Evolutionary conservation across 2,888 invertebrate species (phyloP).

Genomic region (Lysandra coridon): DNA sequence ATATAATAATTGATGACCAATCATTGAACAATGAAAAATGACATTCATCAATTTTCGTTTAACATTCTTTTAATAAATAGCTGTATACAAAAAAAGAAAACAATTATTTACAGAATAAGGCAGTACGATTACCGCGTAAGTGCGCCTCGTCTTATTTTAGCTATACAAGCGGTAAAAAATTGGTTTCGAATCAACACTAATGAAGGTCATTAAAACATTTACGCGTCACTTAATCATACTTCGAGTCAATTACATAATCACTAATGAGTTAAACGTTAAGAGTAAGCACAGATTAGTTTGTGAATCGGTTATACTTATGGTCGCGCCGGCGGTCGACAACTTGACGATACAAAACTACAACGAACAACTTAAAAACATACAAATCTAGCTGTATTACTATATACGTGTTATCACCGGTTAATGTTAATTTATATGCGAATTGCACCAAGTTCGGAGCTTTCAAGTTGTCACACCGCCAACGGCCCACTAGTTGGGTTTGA

Average conservation of each 20-base stretch:
- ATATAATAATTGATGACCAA: slow-evolving; percentile 78
- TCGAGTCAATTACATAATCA: slow-evolving; percentile 75
- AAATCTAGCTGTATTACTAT: slow-evolving; percentile 26
- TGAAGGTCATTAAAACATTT: slow-evolving; percentile 65
- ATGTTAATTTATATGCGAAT: slow-evolving; percentile 18
- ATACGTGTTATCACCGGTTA: neutral
- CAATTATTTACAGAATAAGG: slow-evolving; percentile 81
- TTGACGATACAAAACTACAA: slow-evolving; percentile 1
- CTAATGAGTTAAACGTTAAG: slow-evolving; percentile 76
- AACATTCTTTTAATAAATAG: slow-evolving; percentile 81
- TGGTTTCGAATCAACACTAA: slow-evolving; percentile 66
- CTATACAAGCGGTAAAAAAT: slow-evolving; percentile 77
- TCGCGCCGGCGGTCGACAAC: slow-evolving; percentile 30
- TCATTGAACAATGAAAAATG: slow-evolving; percentile 79
- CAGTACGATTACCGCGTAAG: slow-evolving; percentile 78
- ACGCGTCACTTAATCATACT: slow-evolving; percentile 60
- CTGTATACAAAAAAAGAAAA: slow-evolving; percentile 78
- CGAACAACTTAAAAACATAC: slow-evolving; percentile 9
- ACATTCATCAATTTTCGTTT: slow-evolving; percentile 76
- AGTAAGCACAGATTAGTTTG: slow-evolving; percentile 78
- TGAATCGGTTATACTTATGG: slow-evolving; percentile 68
- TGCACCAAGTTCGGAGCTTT: slow-evolving; percentile 7
- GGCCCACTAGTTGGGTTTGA: slow-evolving; percentile 44
- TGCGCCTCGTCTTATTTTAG: slow-evolving; percentile 74
- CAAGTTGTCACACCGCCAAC: slow-evolving; percentile 35